phyloP scores from a whole-genome alignment of 2,888 invertebrate genomes.

The Bugulina stolonifera region DNA sequence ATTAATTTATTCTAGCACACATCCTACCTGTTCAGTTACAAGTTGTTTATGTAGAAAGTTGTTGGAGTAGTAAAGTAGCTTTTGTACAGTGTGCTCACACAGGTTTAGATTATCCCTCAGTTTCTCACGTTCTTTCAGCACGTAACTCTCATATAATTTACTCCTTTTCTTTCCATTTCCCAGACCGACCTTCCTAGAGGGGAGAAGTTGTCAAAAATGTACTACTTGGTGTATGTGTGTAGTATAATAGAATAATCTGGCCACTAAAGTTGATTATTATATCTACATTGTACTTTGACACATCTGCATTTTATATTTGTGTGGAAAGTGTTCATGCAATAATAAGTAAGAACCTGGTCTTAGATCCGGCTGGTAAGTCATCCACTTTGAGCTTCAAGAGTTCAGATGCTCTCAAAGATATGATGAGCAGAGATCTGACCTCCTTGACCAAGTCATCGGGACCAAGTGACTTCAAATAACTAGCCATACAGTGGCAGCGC shows the following conservation, averaged over 20 bases:
- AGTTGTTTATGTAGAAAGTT: constrained; percentile 51
- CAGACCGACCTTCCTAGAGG: constrained; percentile 37
- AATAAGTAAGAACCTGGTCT: not conserved
- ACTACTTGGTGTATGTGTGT: no score
- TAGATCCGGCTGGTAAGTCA: not conserved
- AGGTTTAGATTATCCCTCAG: constrained; percentile 40
- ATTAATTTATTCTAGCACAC: not conserved
- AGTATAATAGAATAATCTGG: no score
- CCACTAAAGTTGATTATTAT: no score
- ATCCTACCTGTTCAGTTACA: constrained; percentile 41
- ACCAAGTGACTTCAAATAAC: not conserved
- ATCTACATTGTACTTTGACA: no score
- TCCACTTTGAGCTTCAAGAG: not conserved
- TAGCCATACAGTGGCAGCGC: not conserved
- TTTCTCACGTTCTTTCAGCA: constrained; percentile 37
- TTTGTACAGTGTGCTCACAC: constrained; percentile 48
- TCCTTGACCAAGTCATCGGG: not conserved
- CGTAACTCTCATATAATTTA: constrained; percentile 42
- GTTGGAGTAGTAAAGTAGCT: constrained; percentile 49
- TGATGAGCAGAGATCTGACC: not conserved
- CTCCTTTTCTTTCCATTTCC: constrained; percentile 50
- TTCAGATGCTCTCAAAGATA: not conserved
- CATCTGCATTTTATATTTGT: no score
- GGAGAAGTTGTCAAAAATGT: no score
- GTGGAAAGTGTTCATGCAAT: no score